Base-by-base conservation (phyloP, 2,888 invertebrate species). In the Punctoribates punctum region DNA sequence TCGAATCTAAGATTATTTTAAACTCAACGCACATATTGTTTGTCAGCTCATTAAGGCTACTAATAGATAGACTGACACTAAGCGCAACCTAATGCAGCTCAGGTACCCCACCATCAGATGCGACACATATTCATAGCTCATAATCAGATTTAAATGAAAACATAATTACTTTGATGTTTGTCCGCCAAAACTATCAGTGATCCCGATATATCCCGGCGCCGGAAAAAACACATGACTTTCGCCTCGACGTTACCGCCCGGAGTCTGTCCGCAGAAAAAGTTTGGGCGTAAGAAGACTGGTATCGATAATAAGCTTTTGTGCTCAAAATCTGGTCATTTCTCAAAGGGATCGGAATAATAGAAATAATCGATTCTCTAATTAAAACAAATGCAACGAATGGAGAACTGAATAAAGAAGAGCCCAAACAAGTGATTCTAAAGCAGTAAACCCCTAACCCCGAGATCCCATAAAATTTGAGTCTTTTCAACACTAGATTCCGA, bases 211-310 rank as follows among this genome's bases (percentile, higher is more conserved):
- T 99, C 99, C 85, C 97, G 89, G 86, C 99, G 89, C 87, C 99
- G 88, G 87, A 95, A 98, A 88, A 96, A 99, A 87, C 98, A 97
- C 94, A 97, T 96, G 84, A 98, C 96, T 76, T 81, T 97, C 81
- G 97, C 98, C 87, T 99, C 99, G 82, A 99, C 97, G 88, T 96
- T 97, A 82, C 98, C 98, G 84, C 91, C 93, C 82, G 93, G 90
- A 83, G 96, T 97, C 91, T 90, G 20, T 54, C 17, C 48, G 48
- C 13, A 13, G 48, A 48, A 48, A n/a, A 48, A 85, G 79, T 87
- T 72, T 34, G 29, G 20, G 25, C 6, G 20, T 62, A 5, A 54
- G 54, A n/a, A 54, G 8, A 54, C 4, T n/a, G 2, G 8, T 20
- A 8, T 54, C 54, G n/a, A 54, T 34, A n/a, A 34, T 34, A 34